Evolutionary conservation across 2,888 invertebrate genomes (phyloP), one percentile per base, ranked within the genome.

Genomic region (Dryococelus australis): DNA sequence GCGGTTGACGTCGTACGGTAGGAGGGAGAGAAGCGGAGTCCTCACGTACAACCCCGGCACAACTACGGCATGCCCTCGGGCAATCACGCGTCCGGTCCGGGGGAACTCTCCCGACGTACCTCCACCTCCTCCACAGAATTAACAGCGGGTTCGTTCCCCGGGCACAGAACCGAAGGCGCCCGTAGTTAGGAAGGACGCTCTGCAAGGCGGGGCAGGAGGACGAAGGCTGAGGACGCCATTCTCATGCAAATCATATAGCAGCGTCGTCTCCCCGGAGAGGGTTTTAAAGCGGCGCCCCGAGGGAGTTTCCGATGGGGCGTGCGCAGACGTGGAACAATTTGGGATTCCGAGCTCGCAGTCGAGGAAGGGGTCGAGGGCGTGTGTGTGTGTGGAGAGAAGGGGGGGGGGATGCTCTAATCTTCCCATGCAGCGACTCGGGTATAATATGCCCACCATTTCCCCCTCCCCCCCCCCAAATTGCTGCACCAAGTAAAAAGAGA

Each of bases 391-490:
- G n/a, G 13, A 35, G 24, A 35, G 83, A 9, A 28, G 83, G 6
- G 83, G 35, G 24, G 28, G 35, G 35, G 3, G 35, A 43, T 83
- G 85, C 87, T 88, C 85, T 91, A 91, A 92, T 91, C 91, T 91
- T 91, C 90, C 91, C 87, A 85, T 86, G 89, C 88, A 89, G 85
- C 88, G 86, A 88, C 86, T 87, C 86, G 88, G 84, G 85, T 53
- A 85, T 89, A 89, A 88, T 89, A 86, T 86, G 89, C 87, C 88
- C 88, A 88, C 85, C 24, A 80, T 87, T 86, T 85, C 83, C 84
- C 27, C 53, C 83, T 16, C n/a, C n/a, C n/a, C n/a, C n/a, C n/a
- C n/a, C n/a, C n/a, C n/a, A n/a, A n/a, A n/a, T 80, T 51, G 43
- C 65, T 79, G 87, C 43, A 65, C 47, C 87, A 83, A 84, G 65